Percentiles rank a stretch among this genome's conserved stretches.
phyloP scores from a whole-genome alignment of 2,113 vertebrate species.

The Neogobius melanostomus region DNA sequence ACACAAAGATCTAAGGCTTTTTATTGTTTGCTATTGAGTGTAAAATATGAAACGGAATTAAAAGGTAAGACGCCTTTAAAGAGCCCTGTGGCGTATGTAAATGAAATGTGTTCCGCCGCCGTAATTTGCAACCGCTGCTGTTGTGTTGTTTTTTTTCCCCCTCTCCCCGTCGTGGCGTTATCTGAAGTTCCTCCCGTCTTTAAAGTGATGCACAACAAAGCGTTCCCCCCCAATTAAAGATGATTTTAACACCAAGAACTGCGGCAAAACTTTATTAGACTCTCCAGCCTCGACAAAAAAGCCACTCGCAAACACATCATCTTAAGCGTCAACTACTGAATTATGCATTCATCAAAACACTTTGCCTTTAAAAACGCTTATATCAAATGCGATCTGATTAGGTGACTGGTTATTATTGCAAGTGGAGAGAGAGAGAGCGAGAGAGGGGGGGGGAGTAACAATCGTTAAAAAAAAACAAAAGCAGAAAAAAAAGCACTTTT shows the following conservation, averaged over 20 bases:
- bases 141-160: slow-evolving; percentile 57
- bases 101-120: slow-evolving; percentile 67
- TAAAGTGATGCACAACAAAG: slow-evolving; percentile 70
- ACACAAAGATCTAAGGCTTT: slow-evolving; percentile 69
- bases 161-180: slow-evolving; percentile 20
- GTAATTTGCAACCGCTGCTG: slow-evolving; percentile 65
- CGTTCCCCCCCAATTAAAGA: slow-evolving; percentile 72
- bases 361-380: slow-evolving; percentile 62
- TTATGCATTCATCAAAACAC: slow-evolving; percentile 64
- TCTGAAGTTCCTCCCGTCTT: slow-evolving; percentile 70
- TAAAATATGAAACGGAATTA: slow-evolving; percentile 73
- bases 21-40: slow-evolving; percentile 63
- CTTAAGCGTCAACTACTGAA: slow-evolving; percentile 52
- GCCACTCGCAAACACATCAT: slow-evolving; percentile 57
- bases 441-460: slow-evolving; percentile 26
- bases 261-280: slow-evolving; percentile 75
- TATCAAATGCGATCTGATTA: slow-evolving; percentile 71
- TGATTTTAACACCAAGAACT: slow-evolving; percentile 73
- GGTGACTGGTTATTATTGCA: slow-evolving; percentile 66
- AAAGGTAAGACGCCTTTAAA: slow-evolving; percentile 70
- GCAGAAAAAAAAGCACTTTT: slow-evolving; percentile 28
- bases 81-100: slow-evolving; percentile 63
- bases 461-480: slow-evolving; percentile 37
- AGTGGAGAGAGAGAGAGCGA: slow-evolving; percentile 43
- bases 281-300: slow-evolving; percentile 65